Percentiles rank a stretch among this genome's conserved stretches.
These are phyloP conservation scores for Trididemnum nubilum DNA, from an alignment of 23 tunicate genomes.

Conservation along the genomic window DNA sequence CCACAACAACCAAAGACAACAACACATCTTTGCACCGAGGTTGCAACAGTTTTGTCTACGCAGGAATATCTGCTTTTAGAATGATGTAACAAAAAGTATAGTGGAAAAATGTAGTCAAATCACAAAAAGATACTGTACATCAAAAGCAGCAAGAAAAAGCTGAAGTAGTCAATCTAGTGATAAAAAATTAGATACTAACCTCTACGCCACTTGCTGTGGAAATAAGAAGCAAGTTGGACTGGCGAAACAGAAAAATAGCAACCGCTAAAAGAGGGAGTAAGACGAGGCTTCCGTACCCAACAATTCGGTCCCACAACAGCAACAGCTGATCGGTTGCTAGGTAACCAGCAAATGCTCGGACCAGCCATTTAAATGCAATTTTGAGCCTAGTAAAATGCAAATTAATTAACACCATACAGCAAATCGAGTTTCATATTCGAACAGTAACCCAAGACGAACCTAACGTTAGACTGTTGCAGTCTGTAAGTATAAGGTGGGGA, in stretches of 20 bases:
- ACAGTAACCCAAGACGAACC: neutral
- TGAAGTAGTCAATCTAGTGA: too few relatives aligned
- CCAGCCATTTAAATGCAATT: conserved; percentile 98
- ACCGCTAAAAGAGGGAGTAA: conserved; percentile 88
- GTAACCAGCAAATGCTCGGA: conserved; percentile 93
- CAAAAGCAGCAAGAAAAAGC: too few relatives aligned
- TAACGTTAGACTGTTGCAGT: neutral
- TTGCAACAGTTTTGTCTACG: too few relatives aligned
- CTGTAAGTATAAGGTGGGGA: neutral
- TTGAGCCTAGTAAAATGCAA: conserved; percentile 41
- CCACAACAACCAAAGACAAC: too few relatives aligned
- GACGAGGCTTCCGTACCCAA: conserved; percentile 74
- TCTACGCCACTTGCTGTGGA: conserved; percentile 55
- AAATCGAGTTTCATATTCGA: neutral
- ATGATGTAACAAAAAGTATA: too few relatives aligned
- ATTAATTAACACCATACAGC: too few relatives aligned
- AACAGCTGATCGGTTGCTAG: conserved; percentile 91
- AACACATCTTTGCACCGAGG: too few relatives aligned
- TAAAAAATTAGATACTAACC: too few relatives aligned
- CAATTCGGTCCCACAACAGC: conserved; percentile 90
- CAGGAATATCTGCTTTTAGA: too few relatives aligned
- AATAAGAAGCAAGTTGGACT: conserved; percentile 71
- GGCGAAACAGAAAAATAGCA: conserved; percentile 90
- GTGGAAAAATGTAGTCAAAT: too few relatives aligned
- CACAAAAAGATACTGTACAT: too few relatives aligned